Conservation (phyloP, 2,888 invertebrate species). For the Dryocosmus kuriphilus region DNA sequence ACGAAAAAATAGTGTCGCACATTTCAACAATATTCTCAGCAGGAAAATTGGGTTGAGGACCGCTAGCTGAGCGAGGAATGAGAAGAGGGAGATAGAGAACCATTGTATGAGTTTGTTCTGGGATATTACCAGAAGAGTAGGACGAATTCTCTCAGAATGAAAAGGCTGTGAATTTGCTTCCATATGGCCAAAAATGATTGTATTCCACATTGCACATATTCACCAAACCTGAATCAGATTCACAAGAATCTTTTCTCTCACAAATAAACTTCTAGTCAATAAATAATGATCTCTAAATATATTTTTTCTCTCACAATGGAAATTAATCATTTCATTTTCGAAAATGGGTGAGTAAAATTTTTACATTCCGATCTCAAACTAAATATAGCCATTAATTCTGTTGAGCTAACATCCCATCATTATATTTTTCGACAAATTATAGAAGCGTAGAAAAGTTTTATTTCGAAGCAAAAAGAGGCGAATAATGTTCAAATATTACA, state of each 20-base stretch:
- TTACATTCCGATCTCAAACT: not conserved
- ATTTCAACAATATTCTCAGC: slow-evolving; percentile 43
- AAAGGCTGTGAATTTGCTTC: slow-evolving; percentile 54
- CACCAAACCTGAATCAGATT: slow-evolving; percentile 3
- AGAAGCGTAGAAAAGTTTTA: not conserved
- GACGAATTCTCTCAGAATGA: slow-evolving; percentile 50
- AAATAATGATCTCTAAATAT: not conserved
- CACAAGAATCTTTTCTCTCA: not conserved
- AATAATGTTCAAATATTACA: slow-evolving; percentile 35
- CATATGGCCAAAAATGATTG: slow-evolving; percentile 40
- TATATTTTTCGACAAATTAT: slow-evolving; percentile 7
- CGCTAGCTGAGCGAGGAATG: slow-evolving; percentile 35
- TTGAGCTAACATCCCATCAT: not conserved
- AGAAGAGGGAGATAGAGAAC: slow-evolving; percentile 41
- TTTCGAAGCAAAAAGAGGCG: not conserved
- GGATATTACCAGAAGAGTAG: slow-evolving; percentile 54
- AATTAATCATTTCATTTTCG: not conserved
- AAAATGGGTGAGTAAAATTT: not conserved
- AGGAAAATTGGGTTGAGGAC: slow-evolving; percentile 44
- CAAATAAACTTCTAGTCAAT: not conserved
- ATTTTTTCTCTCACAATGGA: not conserved
- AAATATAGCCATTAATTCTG: not conserved
- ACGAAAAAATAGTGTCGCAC: slow-evolving; percentile 24
- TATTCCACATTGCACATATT: slow-evolving; percentile 13
- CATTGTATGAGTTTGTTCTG: slow-evolving; percentile 51